These are phyloP conservation scores for Stegana nigrithorax DNA, from an alignment of 2,888 invertebrate genomes.

Conservation along the genomic window DNA sequence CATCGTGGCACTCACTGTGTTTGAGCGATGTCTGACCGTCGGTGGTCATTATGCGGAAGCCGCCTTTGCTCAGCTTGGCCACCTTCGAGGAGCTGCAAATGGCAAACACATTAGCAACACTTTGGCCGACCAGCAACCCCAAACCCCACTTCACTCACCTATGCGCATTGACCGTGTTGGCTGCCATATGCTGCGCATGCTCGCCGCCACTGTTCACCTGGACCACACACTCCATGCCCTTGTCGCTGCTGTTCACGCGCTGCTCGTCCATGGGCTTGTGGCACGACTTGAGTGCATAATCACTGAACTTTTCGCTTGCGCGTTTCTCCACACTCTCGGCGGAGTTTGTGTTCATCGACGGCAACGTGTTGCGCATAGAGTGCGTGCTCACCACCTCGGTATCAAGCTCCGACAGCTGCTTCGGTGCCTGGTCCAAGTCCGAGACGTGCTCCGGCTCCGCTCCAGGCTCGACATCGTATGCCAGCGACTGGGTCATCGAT, in stretches of 20 bases:
- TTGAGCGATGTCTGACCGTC: conserved; percentile 30
- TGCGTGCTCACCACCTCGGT: conserved; percentile 27
- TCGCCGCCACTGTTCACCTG: not conserved
- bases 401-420: conserved; percentile 24
- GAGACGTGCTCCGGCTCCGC: conserved; percentile 7
- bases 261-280: not conserved
- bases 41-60: conserved; percentile 31
- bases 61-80: conserved; percentile 6
- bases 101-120: not conserved
- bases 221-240: not conserved
- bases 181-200: not conserved
- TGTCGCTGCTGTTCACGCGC: not conserved
- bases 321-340: too few relatives aligned
- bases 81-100: too few relatives aligned
- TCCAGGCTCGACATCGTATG: too few relatives aligned
- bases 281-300: not conserved
- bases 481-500: too few relatives aligned
- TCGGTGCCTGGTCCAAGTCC: conserved; percentile 6
- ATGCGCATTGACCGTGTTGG: not conserved
- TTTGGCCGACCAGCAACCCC: not conserved
- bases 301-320: not conserved
- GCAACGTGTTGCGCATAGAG: too few relatives aligned
- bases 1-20: not conserved
- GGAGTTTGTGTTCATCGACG: too few relatives aligned
- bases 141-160: not conserved